These are phyloP conservation scores for Thymelicus sylvestris DNA, from an alignment of 2,888 invertebrate genomes.

Conservation along the genomic window DNA sequence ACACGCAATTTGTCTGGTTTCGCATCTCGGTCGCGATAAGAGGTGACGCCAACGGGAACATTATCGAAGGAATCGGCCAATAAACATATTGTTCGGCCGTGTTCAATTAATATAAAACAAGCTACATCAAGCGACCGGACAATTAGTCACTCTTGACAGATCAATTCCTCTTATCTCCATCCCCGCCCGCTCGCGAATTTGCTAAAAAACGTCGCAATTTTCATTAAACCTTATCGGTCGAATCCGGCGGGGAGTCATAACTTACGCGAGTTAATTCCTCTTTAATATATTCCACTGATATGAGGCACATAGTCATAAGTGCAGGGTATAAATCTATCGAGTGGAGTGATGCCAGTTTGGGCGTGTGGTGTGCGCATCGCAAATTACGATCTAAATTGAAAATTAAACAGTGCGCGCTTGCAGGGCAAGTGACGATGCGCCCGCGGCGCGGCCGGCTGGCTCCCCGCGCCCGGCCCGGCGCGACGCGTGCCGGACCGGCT, in stretches of 20 bases:
- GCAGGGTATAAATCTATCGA: constrained; percentile 78
- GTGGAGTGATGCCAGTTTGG: constrained; percentile 78
- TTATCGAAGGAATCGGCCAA: constrained; percentile 40
- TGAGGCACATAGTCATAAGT: constrained; percentile 56
- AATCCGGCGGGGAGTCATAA: constrained; percentile 65
- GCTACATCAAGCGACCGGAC: constrained; percentile 45
- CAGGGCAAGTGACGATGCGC: constrained; percentile 47
- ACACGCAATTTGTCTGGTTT: constrained; percentile 30
- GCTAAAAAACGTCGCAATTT: constrained; percentile 74
- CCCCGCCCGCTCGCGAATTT: constrained; percentile 66
- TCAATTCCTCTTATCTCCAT: constrained; percentile 72
- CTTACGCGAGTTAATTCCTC: constrained; percentile 76
- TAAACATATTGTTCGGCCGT: constrained; percentile 47
- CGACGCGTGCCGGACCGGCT: constrained; percentile 13
- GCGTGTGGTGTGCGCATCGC: constrained; percentile 77
- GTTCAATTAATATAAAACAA: constrained; percentile 50
- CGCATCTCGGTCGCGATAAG: constrained; percentile 35
- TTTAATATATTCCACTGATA: constrained; percentile 73
- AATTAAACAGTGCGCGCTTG: constrained; percentile 78
- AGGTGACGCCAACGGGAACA: constrained; percentile 39
- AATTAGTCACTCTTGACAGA: constrained; percentile 59
- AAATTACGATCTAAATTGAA: constrained; percentile 86
- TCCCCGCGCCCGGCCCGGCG: neutral
- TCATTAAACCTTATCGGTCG: constrained; percentile 76
- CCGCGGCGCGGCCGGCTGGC: constrained; percentile 46